These are phyloP conservation scores for Cephalopholis sonnerati DNA, from an alignment of 2,113 vertebrate genomes.

Conservation along the genomic window DNA sequence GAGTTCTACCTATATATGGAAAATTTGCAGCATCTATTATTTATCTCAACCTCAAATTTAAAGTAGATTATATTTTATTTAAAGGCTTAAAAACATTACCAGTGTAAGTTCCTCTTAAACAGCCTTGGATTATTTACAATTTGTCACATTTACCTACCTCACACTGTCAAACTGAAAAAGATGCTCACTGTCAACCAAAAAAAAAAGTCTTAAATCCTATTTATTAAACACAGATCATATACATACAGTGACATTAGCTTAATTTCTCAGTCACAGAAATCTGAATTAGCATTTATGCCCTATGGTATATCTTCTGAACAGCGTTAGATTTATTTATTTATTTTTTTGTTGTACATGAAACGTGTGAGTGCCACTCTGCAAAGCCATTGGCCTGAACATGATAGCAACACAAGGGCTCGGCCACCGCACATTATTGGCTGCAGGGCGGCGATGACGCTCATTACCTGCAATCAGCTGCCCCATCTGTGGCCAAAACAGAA, in stretches of 20 bases:
- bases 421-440: conserved; percentile 53
- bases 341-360: conserved; percentile 14
- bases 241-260: not conserved
- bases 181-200: not conserved
- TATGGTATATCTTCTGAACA: not conserved
- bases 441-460: conserved; percentile 64
- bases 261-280: not conserved
- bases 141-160: conserved; percentile 38
- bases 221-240: not conserved
- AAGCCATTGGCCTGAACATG: conserved; percentile 43
- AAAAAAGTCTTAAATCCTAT: not conserved
- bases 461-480: conserved; percentile 72
- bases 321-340: not conserved
- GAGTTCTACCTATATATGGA: conserved; percentile 3
- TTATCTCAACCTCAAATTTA: conserved; percentile 38
- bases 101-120: conserved; percentile 27
- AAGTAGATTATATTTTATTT: conserved; percentile 52
- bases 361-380: conserved; percentile 9
- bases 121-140: conserved; percentile 12
- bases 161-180: conserved; percentile 16
- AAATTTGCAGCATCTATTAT: conserved; percentile 47
- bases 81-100: conserved; percentile 19
- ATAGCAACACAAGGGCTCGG: conserved; percentile 49
- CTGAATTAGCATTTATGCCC: not conserved
- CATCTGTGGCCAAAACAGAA: conserved; percentile 55